Evolutionary conservation across 2,113 vertebrate species (phyloP).

Genomic region (Pelvicachromis taeniatus): DNA sequence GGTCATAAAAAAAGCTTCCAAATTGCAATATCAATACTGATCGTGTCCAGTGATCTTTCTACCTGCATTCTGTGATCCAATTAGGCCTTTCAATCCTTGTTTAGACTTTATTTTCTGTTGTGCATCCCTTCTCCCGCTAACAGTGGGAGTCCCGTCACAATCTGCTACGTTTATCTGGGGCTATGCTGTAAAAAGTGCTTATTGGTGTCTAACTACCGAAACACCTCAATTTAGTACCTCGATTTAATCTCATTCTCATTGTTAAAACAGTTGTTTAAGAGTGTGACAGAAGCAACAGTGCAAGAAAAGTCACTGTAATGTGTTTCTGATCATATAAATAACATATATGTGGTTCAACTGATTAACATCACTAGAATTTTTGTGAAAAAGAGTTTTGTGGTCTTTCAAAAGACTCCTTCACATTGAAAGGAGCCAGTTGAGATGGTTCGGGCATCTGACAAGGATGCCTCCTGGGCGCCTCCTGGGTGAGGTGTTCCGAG

Average conservation of each 20-base stretch:
- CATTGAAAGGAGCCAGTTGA: too few species aligned
- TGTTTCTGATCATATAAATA: too few species aligned
- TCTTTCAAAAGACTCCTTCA: too few species aligned
- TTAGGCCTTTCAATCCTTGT: not conserved
- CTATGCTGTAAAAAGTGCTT: not conserved
- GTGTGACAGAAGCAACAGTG: not conserved
- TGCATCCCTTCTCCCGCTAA: not conserved
- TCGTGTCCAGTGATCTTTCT: not conserved
- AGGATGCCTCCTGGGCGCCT: too few species aligned
- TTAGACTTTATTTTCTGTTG: not conserved
- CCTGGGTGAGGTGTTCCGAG: too few species aligned
- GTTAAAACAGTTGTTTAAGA: not conserved
- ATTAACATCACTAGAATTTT: too few species aligned
- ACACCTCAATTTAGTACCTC: not conserved
- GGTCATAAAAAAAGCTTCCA: not conserved
- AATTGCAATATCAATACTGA: not conserved
- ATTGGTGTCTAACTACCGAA: not conserved
- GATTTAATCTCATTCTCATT: not conserved
- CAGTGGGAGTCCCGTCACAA: not conserved
- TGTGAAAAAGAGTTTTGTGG: too few species aligned
- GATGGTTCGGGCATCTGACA: too few species aligned
- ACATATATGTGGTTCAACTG: too few species aligned
- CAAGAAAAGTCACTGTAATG: not conserved
- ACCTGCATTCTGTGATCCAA: not conserved
- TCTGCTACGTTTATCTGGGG: accelerated